Evolutionary conservation across 2,113 vertebrate genomes (phyloP).

Genomic region (Sialia sialis): DNA sequence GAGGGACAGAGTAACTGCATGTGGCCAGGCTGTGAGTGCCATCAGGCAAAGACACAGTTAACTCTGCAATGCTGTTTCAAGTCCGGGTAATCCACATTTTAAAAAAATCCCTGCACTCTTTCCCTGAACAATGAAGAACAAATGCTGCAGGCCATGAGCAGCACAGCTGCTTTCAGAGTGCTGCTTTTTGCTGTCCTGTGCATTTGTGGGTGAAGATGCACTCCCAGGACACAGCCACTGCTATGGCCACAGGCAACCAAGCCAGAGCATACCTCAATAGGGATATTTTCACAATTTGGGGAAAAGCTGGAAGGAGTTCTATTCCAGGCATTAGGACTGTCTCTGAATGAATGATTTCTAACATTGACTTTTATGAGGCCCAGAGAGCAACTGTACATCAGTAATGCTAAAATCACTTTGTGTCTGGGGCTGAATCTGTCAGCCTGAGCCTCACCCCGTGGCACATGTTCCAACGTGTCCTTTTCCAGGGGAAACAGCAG

Average conservation of each 20-base stretch:
- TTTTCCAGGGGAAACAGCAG: not conserved
- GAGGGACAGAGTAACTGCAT: not conserved
- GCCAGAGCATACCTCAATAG: not conserved
- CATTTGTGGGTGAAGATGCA: not conserved
- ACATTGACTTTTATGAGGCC: not conserved
- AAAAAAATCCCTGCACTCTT: not conserved
- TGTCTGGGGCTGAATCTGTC: not conserved
- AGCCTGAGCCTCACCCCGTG: not conserved
- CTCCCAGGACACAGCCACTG: not conserved
- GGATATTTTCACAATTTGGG: not conserved
- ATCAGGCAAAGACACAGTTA: not conserved
- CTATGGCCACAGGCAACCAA: not conserved
- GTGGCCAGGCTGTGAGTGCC: not conserved
- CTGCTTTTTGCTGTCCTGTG: not conserved
- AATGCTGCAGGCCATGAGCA: not conserved
- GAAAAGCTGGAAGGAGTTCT: not conserved
- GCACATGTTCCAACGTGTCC: not conserved
- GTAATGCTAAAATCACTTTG: not conserved
- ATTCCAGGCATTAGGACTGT: not conserved
- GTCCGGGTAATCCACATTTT: not conserved
- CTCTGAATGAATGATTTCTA: not conserved
- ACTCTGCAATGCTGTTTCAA: not conserved
- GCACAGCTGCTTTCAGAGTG: not conserved
- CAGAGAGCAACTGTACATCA: not conserved
- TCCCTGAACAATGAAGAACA: not conserved